Percentiles rank a stretch among this genome's conserved stretches.
phyloP scores from a whole-genome alignment of 2,888 invertebrate genomes.

The Carcina quercana region DNA sequence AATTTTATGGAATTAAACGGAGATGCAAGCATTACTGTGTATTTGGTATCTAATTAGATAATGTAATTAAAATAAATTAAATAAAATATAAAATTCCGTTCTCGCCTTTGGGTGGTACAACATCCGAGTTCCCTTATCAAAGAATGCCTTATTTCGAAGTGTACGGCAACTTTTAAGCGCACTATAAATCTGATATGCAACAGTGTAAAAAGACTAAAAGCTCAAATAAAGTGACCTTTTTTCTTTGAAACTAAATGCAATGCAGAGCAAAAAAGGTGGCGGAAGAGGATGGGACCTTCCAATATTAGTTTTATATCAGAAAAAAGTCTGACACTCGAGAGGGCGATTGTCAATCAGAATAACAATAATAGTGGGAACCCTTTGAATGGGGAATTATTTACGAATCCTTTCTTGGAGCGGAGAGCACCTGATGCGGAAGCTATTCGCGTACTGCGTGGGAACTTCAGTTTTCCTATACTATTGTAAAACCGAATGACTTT shows the following conservation, averaged over 20 bases:
- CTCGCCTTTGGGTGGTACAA: slow-evolving; percentile 61
- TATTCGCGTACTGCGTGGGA: slow-evolving; percentile 66
- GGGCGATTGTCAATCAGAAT: slow-evolving; percentile 63
- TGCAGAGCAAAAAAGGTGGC: slow-evolving; percentile 56
- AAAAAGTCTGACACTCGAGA: slow-evolving; percentile 64
- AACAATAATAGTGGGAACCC: slow-evolving; percentile 65
- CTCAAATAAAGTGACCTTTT: slow-evolving; percentile 58
- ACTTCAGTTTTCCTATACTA: slow-evolving; percentile 20
- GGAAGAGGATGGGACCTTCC: slow-evolving; percentile 73
- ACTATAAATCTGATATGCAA: slow-evolving; percentile 32
- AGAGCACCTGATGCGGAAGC: slow-evolving; percentile 69
- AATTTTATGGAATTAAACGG: slow-evolving; percentile 44
- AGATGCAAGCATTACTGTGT: slow-evolving; percentile 57
- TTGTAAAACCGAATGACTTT: slow-evolving; percentile 1
- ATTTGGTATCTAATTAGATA: slow-evolving; percentile 64
- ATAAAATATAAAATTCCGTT: slow-evolving; percentile 30
- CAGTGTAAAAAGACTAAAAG: slow-evolving; percentile 39
- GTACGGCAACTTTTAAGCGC: slow-evolving; percentile 10
- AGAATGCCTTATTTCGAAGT: slow-evolving; percentile 19
- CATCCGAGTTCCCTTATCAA: slow-evolving; percentile 37
- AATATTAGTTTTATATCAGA: slow-evolving; percentile 73
- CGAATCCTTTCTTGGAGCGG: slow-evolving; percentile 54
- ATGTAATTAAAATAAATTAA: slow-evolving; percentile 42
- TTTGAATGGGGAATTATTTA: slow-evolving; percentile 47
- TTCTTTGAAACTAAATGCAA: slow-evolving; percentile 45